Evolutionary conservation across 2,113 vertebrate species (phyloP), one percentile per base, ranked within the genome.

Genomic region (Pipra filicauda): DNA sequence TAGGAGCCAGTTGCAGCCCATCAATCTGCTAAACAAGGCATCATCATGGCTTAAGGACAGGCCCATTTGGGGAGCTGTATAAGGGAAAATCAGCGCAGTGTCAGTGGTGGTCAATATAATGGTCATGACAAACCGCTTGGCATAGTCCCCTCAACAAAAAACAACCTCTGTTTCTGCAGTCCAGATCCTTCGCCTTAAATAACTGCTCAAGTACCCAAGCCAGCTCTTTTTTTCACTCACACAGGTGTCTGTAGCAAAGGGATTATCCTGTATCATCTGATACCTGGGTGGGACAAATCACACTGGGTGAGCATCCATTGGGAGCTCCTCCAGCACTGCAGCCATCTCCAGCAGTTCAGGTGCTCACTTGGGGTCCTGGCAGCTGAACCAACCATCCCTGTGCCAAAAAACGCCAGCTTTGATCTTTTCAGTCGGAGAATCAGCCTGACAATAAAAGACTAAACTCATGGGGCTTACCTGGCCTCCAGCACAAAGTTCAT

Each of bases 221-320:
- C 51, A 52, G 33, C 30, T 61, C 33, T 8, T 49, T 37, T 73
- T 88, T 39, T 31, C 51, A 78, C 43, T 67, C 70, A 64, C 35
- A 37, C 0, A 0, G 17, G 17, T 66, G 64, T 51, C 35, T 3
- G 3, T 19, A 89, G 69, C 41, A 84, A 37, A 71, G 51, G 30
- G 55, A 49, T 84, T 73, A 59, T 43, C 54, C 49, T 59, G n/a
- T 22, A 33, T 35, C 27, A 33, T 46, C 46, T 17, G 24, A 58
- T 67, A 19, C 11, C 39, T 0, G 2, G 8, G 35, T 49, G 18
- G 30, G 11, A 64, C 33, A 52, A 76, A 57, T 49, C 67, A 65
- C 0, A 0, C 27, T 27, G 41, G 3, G 10, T 61, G 27, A 59
- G 28, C 2, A 2, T 43, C 30, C 30, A 1, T 43, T 33, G 14